Evolutionary conservation across 2,113 vertebrate species (phyloP).

Genomic region (Serinus canaria): DNA sequence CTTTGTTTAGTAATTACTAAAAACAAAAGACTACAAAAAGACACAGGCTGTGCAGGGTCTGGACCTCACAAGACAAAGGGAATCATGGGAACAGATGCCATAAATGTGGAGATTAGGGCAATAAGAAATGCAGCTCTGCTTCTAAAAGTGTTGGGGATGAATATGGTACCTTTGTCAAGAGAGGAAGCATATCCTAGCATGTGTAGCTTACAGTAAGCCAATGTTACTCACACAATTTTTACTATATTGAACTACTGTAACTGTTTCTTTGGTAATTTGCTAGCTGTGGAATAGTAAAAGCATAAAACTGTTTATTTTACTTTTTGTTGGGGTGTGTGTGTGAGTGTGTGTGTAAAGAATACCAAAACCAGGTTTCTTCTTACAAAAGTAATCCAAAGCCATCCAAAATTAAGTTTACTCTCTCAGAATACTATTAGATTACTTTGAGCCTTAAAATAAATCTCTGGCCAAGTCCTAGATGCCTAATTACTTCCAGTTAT

Average conservation of each 20-base stretch:
- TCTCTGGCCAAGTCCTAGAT: neutral
- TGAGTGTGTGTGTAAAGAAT: neutral
- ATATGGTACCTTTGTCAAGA: neutral
- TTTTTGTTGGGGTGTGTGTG: neutral
- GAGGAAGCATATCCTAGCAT: neutral
- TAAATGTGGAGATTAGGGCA: neutral
- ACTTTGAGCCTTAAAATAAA: conserved; percentile 55
- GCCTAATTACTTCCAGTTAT: conserved; percentile 51
- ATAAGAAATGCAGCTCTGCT: neutral
- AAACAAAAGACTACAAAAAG: conserved; percentile 7
- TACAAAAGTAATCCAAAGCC: conserved; percentile 43
- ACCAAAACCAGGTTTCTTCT: conserved; percentile 21
- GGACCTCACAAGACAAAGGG: neutral
- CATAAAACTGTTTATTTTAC: neutral
- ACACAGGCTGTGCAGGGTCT: neutral
- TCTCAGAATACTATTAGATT: conserved; percentile 39
- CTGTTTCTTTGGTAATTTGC: neutral
- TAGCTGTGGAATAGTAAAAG: neutral
- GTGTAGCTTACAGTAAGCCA: neutral
- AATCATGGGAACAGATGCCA: neutral
- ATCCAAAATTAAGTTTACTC: conserved; percentile 28
- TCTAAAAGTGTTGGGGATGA: neutral
- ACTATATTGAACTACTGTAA: neutral
- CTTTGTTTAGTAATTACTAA: conserved; percentile 36
- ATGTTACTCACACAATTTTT: neutral